Evolutionary conservation across 2,113 vertebrate species (phyloP).

Genomic region (Tursiops truncatus): DNA sequence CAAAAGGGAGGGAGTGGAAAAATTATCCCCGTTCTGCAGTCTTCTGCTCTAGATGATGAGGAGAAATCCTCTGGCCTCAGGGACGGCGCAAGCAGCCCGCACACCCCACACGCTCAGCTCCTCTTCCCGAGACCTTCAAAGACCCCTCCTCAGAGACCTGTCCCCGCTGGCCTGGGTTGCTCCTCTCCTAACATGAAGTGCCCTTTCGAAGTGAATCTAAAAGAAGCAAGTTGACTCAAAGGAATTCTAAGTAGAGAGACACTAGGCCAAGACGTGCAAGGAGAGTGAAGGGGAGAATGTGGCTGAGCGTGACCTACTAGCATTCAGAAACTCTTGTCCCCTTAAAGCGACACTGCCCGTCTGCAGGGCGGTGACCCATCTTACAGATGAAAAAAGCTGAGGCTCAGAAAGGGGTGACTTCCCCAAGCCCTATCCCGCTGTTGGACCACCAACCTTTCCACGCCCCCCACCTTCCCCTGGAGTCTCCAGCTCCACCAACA

Average conservation of each 20-base stretch:
- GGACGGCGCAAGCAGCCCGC: neutral
- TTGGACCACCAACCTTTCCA: neutral
- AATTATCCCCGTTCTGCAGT: neutral
- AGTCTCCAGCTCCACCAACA: neutral
- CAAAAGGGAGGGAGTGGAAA: neutral
- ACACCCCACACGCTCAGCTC: neutral
- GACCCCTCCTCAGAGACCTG: neutral
- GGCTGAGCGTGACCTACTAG: too few species aligned
- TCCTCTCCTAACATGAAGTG: neutral
- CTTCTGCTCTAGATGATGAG: neutral
- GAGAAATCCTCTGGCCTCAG: neutral
- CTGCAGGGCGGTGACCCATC: neutral
- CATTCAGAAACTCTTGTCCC: neutral
- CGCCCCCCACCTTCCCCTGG: too few species aligned
- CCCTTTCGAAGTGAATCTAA: neutral
- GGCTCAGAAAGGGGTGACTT: neutral
- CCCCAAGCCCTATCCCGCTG: neutral
- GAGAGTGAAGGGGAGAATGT: too few species aligned
- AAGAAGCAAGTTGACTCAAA: neutral
- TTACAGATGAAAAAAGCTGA: accelerated
- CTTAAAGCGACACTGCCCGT: accelerated
- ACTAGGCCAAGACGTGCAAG: accelerated
- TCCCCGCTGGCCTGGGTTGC: neutral
- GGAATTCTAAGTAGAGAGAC: neutral
- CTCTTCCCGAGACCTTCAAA: too few species aligned